Percentiles rank a stretch among this genome's conserved stretches.
phyloP scores from a whole-genome alignment of 2,888 invertebrate genomes.

The Oligia fasciuncula region DNA sequence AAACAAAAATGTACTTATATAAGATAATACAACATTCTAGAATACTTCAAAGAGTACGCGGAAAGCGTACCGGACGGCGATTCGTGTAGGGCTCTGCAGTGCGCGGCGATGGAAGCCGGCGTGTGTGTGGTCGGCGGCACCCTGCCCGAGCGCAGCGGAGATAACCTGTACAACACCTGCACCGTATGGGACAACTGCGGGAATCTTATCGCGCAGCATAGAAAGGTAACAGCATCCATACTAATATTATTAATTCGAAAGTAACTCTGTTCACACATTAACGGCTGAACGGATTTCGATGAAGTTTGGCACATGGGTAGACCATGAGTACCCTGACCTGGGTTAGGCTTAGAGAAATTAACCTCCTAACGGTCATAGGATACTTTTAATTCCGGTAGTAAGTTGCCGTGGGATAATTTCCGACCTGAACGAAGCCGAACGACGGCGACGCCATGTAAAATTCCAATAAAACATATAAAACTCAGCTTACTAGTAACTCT shows the following conservation, averaged over 20 bases:
- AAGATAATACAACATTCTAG: slow-evolving; percentile 66
- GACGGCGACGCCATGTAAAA: background rate
- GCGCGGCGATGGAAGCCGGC: slow-evolving; percentile 93
- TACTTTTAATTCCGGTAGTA: background rate
- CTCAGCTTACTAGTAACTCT: background rate
- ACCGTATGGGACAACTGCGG: slow-evolving; percentile 96
- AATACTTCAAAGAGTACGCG: slow-evolving; percentile 95
- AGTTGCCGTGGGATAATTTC: background rate
- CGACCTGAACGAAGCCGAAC: background rate
- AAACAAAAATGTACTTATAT: background rate
- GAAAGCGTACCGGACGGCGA: slow-evolving; percentile 95
- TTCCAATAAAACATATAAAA: background rate
- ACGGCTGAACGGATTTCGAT: background rate
- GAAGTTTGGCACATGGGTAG: too few species aligned
- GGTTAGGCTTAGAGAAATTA: too few species aligned
- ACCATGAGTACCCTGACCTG: too few species aligned
- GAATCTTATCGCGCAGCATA: slow-evolving; percentile 93
- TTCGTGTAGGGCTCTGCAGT: slow-evolving; percentile 92
- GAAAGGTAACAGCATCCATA: slow-evolving; percentile 91
- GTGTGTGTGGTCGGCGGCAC: slow-evolving; percentile 97
- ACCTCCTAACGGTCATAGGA: background rate
- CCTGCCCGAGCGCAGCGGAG: slow-evolving; percentile 94
- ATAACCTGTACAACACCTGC: slow-evolving; percentile 95
- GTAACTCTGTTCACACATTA: background rate
- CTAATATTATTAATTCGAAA: background rate